phyloP scores from a whole-genome alignment of 1,140 invertebrate genomes.

The Drosophila baimaii region DNA sequence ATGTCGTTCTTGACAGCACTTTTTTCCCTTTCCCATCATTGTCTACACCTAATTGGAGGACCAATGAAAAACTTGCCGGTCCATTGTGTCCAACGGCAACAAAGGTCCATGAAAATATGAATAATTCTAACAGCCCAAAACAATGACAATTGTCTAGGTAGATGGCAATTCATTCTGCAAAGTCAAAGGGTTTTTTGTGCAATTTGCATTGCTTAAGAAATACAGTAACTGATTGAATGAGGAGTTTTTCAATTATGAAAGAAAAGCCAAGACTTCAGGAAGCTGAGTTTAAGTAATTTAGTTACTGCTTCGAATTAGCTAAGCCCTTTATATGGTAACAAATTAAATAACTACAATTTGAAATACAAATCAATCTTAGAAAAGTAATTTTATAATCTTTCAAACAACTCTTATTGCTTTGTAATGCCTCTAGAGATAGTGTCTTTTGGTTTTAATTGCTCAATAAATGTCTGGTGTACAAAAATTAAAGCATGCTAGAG shows the following conservation, averaged over 20 bases:
- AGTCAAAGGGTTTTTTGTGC: conserved; percentile 22
- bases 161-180: conserved; percentile 28
- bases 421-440: background rate
- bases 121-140: conserved; percentile 53
- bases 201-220: conserved; percentile 22
- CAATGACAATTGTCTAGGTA: conserved; percentile 54
- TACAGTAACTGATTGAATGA: conserved; percentile 5
- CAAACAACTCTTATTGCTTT: background rate
- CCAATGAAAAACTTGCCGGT: conserved; percentile 44
- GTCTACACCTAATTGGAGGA: conserved; percentile 56
- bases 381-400: background rate
- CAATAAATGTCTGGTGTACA: conserved; percentile 7
- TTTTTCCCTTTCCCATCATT: conserved; percentile 53
- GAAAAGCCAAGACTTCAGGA: background rate
- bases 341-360: background rate
- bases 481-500: conserved; percentile 4
- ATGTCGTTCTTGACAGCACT: conserved; percentile 48
- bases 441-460: conserved; percentile 1
- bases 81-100: conserved; percentile 37
- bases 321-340: too few relatives aligned
- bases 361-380: background rate
- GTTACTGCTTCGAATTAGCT: background rate
- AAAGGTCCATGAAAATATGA: conserved; percentile 47
- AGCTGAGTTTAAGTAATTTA: background rate
- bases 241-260: conserved; percentile 15